Conservation (phyloP, 2,797 vertebrate species). For the Hylomyscus alleni region DNA sequence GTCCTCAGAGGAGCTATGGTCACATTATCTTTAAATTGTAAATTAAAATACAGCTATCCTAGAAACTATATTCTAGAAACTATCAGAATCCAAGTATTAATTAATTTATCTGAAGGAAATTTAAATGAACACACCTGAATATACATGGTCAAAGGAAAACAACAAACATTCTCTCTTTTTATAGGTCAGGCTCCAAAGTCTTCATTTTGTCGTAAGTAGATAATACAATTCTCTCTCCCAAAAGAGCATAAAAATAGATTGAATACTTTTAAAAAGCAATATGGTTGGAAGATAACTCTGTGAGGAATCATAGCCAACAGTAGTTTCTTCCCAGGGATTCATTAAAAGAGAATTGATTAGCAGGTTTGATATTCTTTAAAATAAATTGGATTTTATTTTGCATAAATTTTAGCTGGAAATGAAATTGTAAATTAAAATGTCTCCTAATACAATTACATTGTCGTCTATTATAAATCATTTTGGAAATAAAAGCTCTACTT, state of each 20-base stretch:
- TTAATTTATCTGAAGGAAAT: slow-evolving; percentile 26
- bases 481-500: slow-evolving; percentile 80
- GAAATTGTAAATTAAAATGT: slow-evolving; percentile 85
- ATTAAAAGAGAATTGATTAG: slow-evolving; percentile 85
- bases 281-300: slow-evolving; percentile 42
- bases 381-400: slow-evolving; percentile 85
- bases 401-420: slow-evolving; percentile 81
- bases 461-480: slow-evolving; percentile 78
- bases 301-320: slow-evolving; percentile 78
- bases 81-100: not conserved
- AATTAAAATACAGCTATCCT: slow-evolving; percentile 32
- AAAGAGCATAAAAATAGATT: slow-evolving; percentile 70
- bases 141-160: slow-evolving; percentile 62
- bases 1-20: not conserved
- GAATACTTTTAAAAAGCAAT: slow-evolving; percentile 62
- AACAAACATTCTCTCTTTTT: slow-evolving; percentile 53
- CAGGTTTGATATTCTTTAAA: slow-evolving; percentile 83
- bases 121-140: slow-evolving; percentile 53
- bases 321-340: slow-evolving; percentile 76
- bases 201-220: slow-evolving; percentile 70
- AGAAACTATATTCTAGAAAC: not conserved
- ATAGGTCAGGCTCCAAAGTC: slow-evolving; percentile 32
- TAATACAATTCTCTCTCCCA: slow-evolving; percentile 65
- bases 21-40: slow-evolving; percentile 4
- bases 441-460: slow-evolving; percentile 84